Evolutionary conservation across 2,797 vertebrate genomes (phyloP).

Genomic region (Oophaga sylvatica): DNA sequence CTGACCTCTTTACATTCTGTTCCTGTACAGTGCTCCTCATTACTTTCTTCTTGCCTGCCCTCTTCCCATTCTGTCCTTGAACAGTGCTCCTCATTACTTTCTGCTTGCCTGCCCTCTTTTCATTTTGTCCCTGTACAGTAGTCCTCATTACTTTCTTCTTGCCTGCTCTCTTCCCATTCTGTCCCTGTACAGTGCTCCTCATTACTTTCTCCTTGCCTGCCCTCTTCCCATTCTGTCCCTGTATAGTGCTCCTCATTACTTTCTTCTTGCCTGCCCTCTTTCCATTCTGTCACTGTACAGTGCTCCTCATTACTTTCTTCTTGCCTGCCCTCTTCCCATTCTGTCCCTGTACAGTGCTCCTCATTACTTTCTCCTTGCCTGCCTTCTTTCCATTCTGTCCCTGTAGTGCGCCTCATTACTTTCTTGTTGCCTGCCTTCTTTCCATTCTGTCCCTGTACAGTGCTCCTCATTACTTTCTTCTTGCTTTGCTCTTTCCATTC

Average conservation of each 20-base stretch:
- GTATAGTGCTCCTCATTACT: conserved; percentile 46
- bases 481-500: background rate
- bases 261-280: background rate
- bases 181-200: conserved; percentile 42
- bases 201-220: conserved; percentile 13
- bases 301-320: conserved; percentile 42
- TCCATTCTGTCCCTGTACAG: conserved; percentile 45
- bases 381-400: conserved; percentile 20
- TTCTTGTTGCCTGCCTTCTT: background rate
- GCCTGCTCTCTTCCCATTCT: background rate
- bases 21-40: too few species aligned
- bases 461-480: conserved; percentile 44
- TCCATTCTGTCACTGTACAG: conserved; percentile 45
- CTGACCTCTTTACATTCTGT: too few species aligned
- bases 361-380: conserved; percentile 36
- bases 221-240: conserved; percentile 10
- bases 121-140: too few species aligned
- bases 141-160: too few species aligned
- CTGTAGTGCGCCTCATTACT: conserved; percentile 48
- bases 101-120: too few species aligned
- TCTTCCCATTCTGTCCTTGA: too few species aligned
- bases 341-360: conserved; percentile 48
- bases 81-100: too few species aligned
- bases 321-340: background rate
- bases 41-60: too few species aligned